Percentiles rank a stretch among this genome's conserved stretches.
Evolutionary conservation across 2,113 vertebrate genomes (phyloP).

Genomic region (Pristiophorus japonicus): DNA sequence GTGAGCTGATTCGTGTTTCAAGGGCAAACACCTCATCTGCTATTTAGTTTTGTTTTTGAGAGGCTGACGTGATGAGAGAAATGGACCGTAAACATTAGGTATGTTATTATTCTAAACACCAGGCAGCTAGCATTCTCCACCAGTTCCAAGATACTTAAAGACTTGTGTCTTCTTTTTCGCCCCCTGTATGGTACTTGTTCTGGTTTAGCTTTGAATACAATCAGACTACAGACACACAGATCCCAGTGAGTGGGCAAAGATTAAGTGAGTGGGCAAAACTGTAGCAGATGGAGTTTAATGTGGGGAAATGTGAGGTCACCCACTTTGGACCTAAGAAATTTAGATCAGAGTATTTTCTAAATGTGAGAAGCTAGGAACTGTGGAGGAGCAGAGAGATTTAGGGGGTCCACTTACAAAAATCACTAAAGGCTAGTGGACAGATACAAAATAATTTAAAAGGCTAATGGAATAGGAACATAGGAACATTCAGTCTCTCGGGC

Average conservation of each 20-base stretch:
- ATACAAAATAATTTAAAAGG: too few species aligned
- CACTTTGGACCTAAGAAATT: neutral
- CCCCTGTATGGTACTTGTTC: neutral
- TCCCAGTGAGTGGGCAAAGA: neutral
- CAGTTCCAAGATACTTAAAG: neutral
- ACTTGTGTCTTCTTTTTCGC: neutral
- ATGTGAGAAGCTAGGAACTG: too few species aligned
- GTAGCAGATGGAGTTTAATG: neutral
- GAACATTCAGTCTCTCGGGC: too few species aligned
- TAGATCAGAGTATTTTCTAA: neutral
- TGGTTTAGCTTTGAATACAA: neutral
- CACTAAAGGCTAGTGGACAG: too few species aligned
- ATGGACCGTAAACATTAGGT: neutral
- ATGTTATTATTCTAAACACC: neutral
- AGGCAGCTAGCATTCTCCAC: neutral
- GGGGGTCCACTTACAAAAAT: too few species aligned
- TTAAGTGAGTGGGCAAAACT: neutral
- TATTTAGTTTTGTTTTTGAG: neutral
- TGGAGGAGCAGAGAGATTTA: too few species aligned
- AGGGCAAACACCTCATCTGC: neutral
- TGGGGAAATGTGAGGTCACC: neutral
- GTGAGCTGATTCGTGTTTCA: neutral
- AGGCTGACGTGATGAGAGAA: neutral
- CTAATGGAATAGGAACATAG: neutral
- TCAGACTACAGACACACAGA: neutral